Percentiles rank a stretch among this genome's conserved stretches.
Evolutionary conservation across 64 coral and sea anemone genomes (phyloP).

Genomic region (Catalaphyllia jardinei): DNA sequence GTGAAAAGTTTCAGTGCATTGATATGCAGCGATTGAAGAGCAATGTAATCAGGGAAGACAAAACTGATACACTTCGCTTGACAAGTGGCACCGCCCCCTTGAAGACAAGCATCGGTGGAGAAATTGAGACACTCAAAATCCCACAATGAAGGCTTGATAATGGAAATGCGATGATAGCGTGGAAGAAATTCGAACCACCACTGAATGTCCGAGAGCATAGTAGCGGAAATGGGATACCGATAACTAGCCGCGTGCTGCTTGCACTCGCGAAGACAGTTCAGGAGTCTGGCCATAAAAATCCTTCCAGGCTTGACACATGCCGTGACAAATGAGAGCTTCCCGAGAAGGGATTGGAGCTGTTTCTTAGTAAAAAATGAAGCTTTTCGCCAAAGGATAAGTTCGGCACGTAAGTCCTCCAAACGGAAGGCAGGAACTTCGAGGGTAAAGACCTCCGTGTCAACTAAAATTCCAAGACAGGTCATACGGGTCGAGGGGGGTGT

Average conservation of each 20-base stretch:
- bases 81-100: conserved; percentile 5
- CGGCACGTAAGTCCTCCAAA: neutral
- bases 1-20: neutral
- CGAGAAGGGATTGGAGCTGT: neutral
- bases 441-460: neutral
- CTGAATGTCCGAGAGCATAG: neutral
- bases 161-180: neutral
- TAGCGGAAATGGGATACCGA: neutral
- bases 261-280: neutral
- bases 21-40: neutral
- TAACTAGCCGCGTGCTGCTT: neutral
- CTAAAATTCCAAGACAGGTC: neutral
- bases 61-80: neutral
- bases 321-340: conserved; percentile 34
- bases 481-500: neutral
- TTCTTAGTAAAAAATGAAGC: neutral
- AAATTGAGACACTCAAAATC: conserved; percentile 10
- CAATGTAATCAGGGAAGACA: conserved; percentile 11
- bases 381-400: neutral
- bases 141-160: conserved; percentile 27
- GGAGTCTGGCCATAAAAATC: conserved; percentile 23
- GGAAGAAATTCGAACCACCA: conserved; percentile 35
- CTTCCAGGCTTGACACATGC: neutral
- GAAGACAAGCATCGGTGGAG: neutral
- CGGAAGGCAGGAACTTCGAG: neutral